Evolutionary conservation across 2,113 vertebrate species (phyloP).

Genomic region (Paradoxurus hermaphroditus): DNA sequence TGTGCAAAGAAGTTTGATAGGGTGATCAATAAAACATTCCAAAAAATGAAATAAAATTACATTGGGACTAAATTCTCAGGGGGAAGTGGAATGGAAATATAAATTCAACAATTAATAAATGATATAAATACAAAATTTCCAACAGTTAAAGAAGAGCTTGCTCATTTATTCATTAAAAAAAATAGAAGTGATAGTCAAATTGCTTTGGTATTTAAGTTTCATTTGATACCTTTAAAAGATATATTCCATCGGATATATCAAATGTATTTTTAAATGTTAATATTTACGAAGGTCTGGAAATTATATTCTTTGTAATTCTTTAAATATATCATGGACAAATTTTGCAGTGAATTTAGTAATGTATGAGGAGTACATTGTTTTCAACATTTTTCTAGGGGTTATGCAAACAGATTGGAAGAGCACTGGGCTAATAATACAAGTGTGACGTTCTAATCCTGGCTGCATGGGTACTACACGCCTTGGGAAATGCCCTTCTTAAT

Average conservation of each 20-base stretch:
- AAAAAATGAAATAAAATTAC: background rate
- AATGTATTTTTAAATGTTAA: background rate
- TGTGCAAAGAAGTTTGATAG: slow-evolving; percentile 5
- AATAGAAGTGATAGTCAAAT: background rate
- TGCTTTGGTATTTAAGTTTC: background rate
- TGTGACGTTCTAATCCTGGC: background rate
- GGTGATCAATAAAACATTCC: slow-evolving; percentile 16
- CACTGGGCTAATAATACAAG: background rate
- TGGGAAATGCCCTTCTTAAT: slow-evolving; percentile 64
- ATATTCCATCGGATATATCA: background rate
- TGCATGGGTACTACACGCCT: background rate
- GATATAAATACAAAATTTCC: background rate
- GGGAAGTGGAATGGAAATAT: background rate
- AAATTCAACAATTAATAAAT: background rate
- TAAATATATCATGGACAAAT: background rate
- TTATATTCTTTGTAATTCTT: background rate
- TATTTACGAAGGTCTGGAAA: slow-evolving; percentile 32
- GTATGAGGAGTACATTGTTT: background rate
- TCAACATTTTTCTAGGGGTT: background rate
- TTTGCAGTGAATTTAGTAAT: background rate
- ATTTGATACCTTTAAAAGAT: background rate
- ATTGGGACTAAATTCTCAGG: background rate
- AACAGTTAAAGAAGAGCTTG: background rate
- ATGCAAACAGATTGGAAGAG: background rate
- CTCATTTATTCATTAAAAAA: background rate